phyloP scores from a whole-genome alignment of 1,140 invertebrate species.

The Drosophila sp. region DNA sequence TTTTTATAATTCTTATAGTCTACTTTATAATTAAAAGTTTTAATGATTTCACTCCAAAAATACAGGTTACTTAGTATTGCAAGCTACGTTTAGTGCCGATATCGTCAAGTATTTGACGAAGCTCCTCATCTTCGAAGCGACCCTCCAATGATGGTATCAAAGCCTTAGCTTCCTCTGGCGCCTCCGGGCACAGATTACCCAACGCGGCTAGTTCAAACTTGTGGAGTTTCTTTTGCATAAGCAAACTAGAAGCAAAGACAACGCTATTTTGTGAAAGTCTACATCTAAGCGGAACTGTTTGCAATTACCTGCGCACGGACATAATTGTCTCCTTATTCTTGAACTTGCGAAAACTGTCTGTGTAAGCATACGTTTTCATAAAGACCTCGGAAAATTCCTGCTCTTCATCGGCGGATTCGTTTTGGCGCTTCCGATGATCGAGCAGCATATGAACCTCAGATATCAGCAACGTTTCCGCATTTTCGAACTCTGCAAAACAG shows the following conservation, averaged over 20 bases:
- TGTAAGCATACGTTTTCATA: slow-evolving; percentile 98
- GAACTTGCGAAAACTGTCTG: slow-evolving; percentile 97
- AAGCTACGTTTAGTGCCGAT: slow-evolving; percentile 99
- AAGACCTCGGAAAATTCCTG: slow-evolving; percentile 99
- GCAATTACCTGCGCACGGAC: slow-evolving; percentile 92
- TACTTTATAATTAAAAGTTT: slow-evolving; percentile 30
- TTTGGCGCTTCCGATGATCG: slow-evolving; percentile 98
- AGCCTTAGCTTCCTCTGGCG: slow-evolving; percentile 98
- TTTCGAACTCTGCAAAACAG: slow-evolving; percentile 95
- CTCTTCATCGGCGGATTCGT: slow-evolving; percentile 99
- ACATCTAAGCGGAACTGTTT: slow-evolving; percentile 59
- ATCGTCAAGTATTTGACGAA: slow-evolving; percentile 96
- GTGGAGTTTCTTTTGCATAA: slow-evolving; percentile 98
- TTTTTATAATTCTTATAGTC: slow-evolving; percentile 17
- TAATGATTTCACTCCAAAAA: slow-evolving; percentile 5
- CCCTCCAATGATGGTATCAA: slow-evolving; percentile 98
- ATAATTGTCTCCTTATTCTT: slow-evolving; percentile 99
- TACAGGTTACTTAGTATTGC: slow-evolving; percentile 90
- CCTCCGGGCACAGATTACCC: slow-evolving; percentile 99
- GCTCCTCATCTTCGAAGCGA: slow-evolving; percentile 97
- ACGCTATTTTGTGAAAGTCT: background rate
- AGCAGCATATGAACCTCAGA: slow-evolving; percentile 99
- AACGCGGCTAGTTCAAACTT: slow-evolving; percentile 99
- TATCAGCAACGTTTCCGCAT: slow-evolving; percentile 98
- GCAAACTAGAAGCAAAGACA: slow-evolving; percentile 88